These are phyloP conservation scores for Meliscaeva auricollis DNA, from an alignment of 2,888 invertebrate species.

Conservation along the genomic window DNA sequence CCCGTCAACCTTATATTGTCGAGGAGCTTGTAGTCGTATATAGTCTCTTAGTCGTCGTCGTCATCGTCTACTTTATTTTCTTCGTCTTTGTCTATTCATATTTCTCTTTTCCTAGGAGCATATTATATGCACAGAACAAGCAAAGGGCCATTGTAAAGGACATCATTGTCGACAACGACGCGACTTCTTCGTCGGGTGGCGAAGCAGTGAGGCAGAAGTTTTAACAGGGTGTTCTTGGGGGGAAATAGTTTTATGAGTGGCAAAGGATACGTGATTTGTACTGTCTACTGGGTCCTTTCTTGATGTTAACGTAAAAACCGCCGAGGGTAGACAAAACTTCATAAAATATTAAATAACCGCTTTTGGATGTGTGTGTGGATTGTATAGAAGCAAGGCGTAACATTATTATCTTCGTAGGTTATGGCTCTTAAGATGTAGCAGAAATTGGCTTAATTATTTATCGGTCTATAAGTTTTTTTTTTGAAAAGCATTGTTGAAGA, in stretches of 20 bases:
- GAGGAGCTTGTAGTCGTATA: background rate
- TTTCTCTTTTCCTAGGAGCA: constrained; percentile 9
- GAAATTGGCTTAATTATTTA: no score
- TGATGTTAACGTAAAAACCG: constrained; percentile 10
- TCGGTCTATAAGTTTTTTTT: no score
- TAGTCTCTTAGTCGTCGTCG: constrained; percentile 21
- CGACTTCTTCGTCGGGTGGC: background rate
- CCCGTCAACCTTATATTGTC: background rate
- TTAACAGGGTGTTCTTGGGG: no score
- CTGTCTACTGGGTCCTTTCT: constrained; percentile 21
- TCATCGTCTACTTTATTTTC: constrained; percentile 22
- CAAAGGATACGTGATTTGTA: constrained; percentile 14
- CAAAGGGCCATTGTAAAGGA: constrained; percentile 12
- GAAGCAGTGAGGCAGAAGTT: no score
- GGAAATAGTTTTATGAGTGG: constrained; percentile 3
- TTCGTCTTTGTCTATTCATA: constrained; percentile 43
- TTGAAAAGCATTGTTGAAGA: no score
- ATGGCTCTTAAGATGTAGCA: no score
- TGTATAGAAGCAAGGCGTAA: no score
- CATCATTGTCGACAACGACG: no score
- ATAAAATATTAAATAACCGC: constrained; percentile 29
- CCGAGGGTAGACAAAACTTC: constrained; percentile 20
- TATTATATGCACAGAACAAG: constrained; percentile 28
- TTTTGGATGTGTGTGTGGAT: background rate
- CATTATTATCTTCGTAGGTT: no score